These are phyloP conservation scores for Epistrophe grossulariae DNA, from an alignment of 2,888 invertebrate genomes.

Conservation along the genomic window DNA sequence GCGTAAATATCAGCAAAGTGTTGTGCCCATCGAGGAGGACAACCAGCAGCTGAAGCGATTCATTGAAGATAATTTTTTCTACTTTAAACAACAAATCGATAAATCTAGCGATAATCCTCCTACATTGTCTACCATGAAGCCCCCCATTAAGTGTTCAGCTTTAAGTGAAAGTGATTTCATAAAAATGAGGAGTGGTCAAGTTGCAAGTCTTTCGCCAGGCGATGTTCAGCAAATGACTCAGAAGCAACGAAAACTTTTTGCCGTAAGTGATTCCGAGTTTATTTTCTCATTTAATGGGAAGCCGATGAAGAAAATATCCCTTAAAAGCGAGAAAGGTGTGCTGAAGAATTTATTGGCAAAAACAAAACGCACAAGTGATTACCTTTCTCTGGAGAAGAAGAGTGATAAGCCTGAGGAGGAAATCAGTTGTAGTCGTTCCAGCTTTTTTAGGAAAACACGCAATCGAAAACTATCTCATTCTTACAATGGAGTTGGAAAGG, in stretches of 20 bases:
- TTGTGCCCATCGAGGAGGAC: conserved; percentile 82
- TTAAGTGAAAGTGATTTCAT: conserved; percentile 83
- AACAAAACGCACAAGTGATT: conserved; percentile 82
- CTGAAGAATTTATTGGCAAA: conserved; percentile 81
- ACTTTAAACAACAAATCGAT: conserved; percentile 81
- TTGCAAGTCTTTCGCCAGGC: conserved; percentile 60
- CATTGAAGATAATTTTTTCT: conserved; percentile 83
- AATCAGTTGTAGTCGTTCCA: conserved; percentile 77
- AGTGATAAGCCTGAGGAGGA: conserved; percentile 81
- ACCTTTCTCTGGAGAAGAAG: conserved; percentile 82
- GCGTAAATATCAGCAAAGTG: conserved; percentile 77
- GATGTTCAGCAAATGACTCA: conserved; percentile 64
- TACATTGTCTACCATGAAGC: conserved; percentile 58
- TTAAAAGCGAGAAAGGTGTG: conserved; percentile 81
- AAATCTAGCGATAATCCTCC: conserved; percentile 54
- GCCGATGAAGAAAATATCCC: conserved; percentile 76
- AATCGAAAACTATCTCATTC: conserved; percentile 83
- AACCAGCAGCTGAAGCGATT: conserved; percentile 83
- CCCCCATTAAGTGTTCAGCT: conserved; percentile 80
- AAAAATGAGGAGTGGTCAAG: conserved; percentile 80
- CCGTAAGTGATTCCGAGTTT: conserved; percentile 83
- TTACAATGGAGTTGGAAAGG: conserved; percentile 80
- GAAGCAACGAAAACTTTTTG: conserved; percentile 80
- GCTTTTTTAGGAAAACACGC: conserved; percentile 81
- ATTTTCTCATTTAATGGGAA: conserved; percentile 79